Evolutionary conservation across 2,113 vertebrate genomes (phyloP).

Genomic region (Cyanoliseus patagonus): DNA sequence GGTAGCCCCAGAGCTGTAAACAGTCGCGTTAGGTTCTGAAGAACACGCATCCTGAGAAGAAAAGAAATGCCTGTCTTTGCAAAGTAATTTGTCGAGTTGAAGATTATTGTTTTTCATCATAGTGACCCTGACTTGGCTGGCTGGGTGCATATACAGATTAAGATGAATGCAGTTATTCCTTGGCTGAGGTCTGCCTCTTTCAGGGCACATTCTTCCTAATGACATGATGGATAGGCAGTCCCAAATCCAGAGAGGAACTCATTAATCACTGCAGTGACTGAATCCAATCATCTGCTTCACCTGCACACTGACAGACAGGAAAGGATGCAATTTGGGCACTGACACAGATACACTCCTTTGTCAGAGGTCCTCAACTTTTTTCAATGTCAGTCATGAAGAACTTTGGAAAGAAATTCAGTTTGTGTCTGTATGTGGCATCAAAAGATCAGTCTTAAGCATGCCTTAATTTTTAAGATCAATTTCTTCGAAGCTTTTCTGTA

Average conservation of each 20-base stretch:
- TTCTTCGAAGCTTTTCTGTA: slow-evolving; percentile 24
- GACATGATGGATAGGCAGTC: slow-evolving; percentile 99
- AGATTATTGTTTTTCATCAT: slow-evolving; percentile 99
- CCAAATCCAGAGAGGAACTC: slow-evolving; percentile 97
- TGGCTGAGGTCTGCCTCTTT: slow-evolving; percentile 98
- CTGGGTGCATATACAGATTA: slow-evolving; percentile 99
- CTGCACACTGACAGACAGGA: slow-evolving; percentile 96
- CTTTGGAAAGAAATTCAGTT: slow-evolving; percentile 79
- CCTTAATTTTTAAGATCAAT: slow-evolving; percentile 1
- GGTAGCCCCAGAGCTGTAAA: slow-evolving; percentile 89
- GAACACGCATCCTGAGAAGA: slow-evolving; percentile 78
- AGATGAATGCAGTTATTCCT: slow-evolving; percentile 99
- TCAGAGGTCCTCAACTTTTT: slow-evolving; percentile 82
- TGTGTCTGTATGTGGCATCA: slow-evolving; percentile 73
- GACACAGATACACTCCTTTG: slow-evolving; percentile 87
- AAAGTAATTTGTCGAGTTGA: slow-evolving; percentile 99
- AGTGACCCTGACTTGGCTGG: slow-evolving; percentile 98
- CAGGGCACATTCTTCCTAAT: slow-evolving; percentile 99
- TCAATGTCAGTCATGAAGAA: slow-evolving; percentile 85
- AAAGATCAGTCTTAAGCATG: slow-evolving; percentile 11
- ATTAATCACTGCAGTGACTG: slow-evolving; percentile 99
- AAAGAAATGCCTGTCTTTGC: slow-evolving; percentile 89
- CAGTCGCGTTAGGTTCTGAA: slow-evolving; percentile 85
- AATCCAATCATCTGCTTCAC: slow-evolving; percentile 99
- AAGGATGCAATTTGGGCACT: slow-evolving; percentile 92